Evolutionary conservation across 1,140 invertebrate species (phyloP), one percentile per base, ranked within the genome.

Genomic region (Drosophila sucinea): DNA sequence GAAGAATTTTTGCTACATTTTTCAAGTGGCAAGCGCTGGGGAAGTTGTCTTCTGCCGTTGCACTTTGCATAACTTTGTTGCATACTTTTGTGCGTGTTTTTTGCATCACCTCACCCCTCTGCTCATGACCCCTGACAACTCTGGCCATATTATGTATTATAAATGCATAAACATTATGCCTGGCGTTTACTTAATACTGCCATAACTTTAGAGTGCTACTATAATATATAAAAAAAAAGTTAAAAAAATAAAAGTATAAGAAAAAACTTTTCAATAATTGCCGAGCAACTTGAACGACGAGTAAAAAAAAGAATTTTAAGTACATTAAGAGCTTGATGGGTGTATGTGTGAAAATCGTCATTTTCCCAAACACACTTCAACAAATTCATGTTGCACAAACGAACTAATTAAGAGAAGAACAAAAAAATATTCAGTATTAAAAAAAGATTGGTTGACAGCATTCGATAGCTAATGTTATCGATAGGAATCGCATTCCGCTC

Each of bases 11-110:
- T 67, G 65, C 67, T 69, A 70, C 65, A 70, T 80, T 83, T 86
- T 86, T 86, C 75, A 89, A 86, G 83, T 80, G 77, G 76, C 79
- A 81, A 76, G 58, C 65, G 76, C 55, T 67, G 67, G 70, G 51
- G 51, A 58, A 62, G 65, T 74, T 83, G 58, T 69, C 67, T 70
- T 71, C 70, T 60, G 60, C 66, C 73, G 69, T 69, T 71, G 84
- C 83, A 87, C 83, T 87, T 89, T 86, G 84, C 83, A 86, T 87
- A 86, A 86, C 83, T 86, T 86, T 87, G 76, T 83, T 77, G 83
- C 83, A 86, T 86, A 89, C 76, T 86, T 78, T 69, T 67, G 67
- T 71, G 79, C 70, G 70, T 67, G 66, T 55, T 54, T 64, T 67
- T 64, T 67, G 63, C 71, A n/a, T 51, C 32, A 44, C 33, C 29